Evolutionary conservation across 2,888 invertebrate species (phyloP).

Genomic region (Acanthosepion lycidas): DNA sequence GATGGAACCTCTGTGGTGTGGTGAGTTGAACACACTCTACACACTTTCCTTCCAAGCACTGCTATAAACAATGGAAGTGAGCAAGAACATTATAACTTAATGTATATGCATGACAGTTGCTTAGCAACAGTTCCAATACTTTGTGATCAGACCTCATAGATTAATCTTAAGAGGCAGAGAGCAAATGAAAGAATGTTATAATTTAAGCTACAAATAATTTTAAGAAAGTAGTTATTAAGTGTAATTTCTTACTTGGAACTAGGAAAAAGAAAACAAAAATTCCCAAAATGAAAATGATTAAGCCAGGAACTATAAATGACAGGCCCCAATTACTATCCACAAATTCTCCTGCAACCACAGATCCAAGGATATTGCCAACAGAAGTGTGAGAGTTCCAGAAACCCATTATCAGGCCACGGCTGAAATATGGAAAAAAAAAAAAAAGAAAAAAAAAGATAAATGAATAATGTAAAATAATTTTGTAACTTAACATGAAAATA

Average conservation of each 20-base stretch:
- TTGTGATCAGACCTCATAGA: no score
- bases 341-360: slow-evolving; percentile 89
- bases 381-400: slow-evolving; percentile 98
- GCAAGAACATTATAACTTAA: no score
- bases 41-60: no score
- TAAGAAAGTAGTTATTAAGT: neutral
- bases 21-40: no score
- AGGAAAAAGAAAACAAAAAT: slow-evolving; percentile 87
- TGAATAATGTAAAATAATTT: neutral
- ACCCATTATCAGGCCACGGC: slow-evolving; percentile 87
- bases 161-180: no score
- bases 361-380: slow-evolving; percentile 93
- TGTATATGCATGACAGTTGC: no score
- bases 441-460: neutral
- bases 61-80: no score
- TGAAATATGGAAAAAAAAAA: slow-evolving; percentile 54
- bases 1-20: no score
- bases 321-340: slow-evolving; percentile 88
- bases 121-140: no score
- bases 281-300: slow-evolving; percentile 79
- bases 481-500: no score
- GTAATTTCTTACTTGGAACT: slow-evolving; percentile 78
- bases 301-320: slow-evolving; percentile 92
- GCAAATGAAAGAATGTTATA: no score
- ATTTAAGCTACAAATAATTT: neutral